Base-by-base conservation (phyloP, 2,888 invertebrate genomes). In the Antitype chi region DNA sequence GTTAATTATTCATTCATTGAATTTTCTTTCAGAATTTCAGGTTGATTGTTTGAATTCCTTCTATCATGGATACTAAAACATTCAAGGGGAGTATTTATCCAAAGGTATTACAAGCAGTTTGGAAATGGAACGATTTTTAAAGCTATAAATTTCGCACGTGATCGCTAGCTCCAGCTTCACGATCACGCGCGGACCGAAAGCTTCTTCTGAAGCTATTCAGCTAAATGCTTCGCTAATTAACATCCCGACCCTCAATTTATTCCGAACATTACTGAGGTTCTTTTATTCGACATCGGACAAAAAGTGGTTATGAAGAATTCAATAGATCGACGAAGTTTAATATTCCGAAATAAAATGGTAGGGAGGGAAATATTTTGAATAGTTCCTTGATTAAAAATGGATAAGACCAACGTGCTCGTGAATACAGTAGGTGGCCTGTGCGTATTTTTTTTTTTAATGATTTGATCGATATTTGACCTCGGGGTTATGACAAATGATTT, bases 81-180 rank as follows among this genome's bases (percentile, higher is more conserved):
- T 78, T 75, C 59, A 80, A 73, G 55, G 47, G 52, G n/a, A 72
- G 76, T 71, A 70, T 64, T 81, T 78, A 75, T 75, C 60, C 55
- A 78, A 71, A 76, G 76, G 78, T 73, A 82, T 81, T 78, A 84
- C 73, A 78, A 85, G 79, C 72, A 64, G 82, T 78, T 82, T 79
- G 52, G 59, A 66, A 74, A 74, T 64, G 71, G 74, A 84, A 78
- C 80, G 83, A 75, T 88, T 89, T 92, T 92, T 88, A 83, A 86
- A 90, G 91, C 89, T 86, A 89, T 93, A 92, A 94, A 93, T 92
- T 89, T 88, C 84, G 92, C 86, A 93, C 92, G 92, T 93, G 92
- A 88, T 88, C 80, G 80, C 71, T 38, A 78, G 74, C 81, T 57
- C 68, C 62, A 78, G 79, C 52, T 74, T 70, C 81, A 63, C 78